Base-by-base conservation (phyloP, 2,888 invertebrate genomes). In the Zonitis immaculata region DNA sequence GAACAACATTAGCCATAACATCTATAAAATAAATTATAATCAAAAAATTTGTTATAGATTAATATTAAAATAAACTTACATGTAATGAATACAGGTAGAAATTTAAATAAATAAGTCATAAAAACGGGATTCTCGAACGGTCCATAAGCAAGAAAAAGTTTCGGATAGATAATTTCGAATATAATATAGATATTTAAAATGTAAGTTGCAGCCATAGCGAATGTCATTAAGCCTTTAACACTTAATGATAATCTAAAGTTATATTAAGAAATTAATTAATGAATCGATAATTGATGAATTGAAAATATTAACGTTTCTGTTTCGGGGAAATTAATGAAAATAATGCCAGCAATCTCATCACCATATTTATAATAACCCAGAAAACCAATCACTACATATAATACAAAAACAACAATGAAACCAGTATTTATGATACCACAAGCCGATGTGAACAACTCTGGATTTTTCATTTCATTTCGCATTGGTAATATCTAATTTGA, bases 141-240 rank as follows among this genome's bases (percentile, higher is more conserved):
- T 3, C 80, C 82, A 46, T 78, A 78, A 63, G 78, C 76, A 48
- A 76, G 72, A 49, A 75, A 73, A 39, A 88, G 72, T 14, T 76
- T 71, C 0, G 93, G 91, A 88, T 89, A 91, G 61, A 91, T 84
- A 52, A 95, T 88, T 54, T 85, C 85, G 42, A 93, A 81, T 0
- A 95, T 92, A 20, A 96, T 92, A 74, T 94, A 95, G 72, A 95
- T 88, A 77, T 95, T 95, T 26, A 96, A 80, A 0, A 91, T 88
- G 75, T 93, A 95, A 0, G 92, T 88, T 57, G 94, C 81, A 62
- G 93, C 79, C 52, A 95, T 88, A 5, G 90, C 89, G 22, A 88
- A 60, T 0, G 88, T 86, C 65, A 94, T 91, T 67, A 89, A 79
- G 9, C 84, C 71, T 68, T 89, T 86, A 12, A 92, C 89, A 48